Evolutionary conservation across 2,797 vertebrate species (phyloP).

Genomic region (Danio jaintianensis): DNA sequence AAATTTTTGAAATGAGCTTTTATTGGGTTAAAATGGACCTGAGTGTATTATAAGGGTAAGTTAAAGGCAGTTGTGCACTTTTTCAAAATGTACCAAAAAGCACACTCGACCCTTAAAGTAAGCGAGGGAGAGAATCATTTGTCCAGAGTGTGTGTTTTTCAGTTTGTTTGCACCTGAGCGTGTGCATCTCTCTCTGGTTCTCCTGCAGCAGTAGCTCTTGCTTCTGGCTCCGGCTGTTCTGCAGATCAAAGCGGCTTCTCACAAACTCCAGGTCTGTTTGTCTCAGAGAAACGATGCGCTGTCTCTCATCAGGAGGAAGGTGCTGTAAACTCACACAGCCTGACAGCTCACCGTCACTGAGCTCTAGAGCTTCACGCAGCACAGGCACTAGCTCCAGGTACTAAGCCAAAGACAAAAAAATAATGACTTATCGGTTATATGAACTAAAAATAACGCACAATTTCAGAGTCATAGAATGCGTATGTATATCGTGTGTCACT

Average conservation of each 20-base stretch:
- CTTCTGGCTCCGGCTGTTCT: conserved; percentile 71
- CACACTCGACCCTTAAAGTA: too few relatives aligned
- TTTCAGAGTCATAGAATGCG: background rate
- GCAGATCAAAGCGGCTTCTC: conserved; percentile 69
- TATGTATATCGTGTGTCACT: background rate
- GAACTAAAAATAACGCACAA: background rate
- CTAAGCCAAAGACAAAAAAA: conserved; percentile 59
- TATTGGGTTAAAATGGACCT: too few relatives aligned
- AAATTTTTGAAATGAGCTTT: too few relatives aligned
- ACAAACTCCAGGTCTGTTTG: conserved; percentile 75
- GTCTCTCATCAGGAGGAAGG: conserved; percentile 73
- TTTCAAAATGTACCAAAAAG: too few relatives aligned
- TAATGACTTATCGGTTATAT: background rate
- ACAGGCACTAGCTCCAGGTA: conserved; percentile 75
- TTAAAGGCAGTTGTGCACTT: too few relatives aligned
- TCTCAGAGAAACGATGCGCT: conserved; percentile 64
- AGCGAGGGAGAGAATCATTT: background rate
- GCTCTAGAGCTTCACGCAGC: conserved; percentile 73
- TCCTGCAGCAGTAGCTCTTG: conserved; percentile 73
- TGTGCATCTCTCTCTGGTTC: conserved; percentile 65
- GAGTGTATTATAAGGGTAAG: too few relatives aligned
- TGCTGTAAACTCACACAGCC: conserved; percentile 73
- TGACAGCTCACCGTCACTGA: conserved; percentile 75
- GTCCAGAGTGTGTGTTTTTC: background rate
- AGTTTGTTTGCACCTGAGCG: conserved; percentile 73